A percentile compares a stretch with the other conserved stretches of the same genome.
Conservation (phyloP, 1,140 invertebrate genomes). For the Pseudobourletiella spinata region DNA sequence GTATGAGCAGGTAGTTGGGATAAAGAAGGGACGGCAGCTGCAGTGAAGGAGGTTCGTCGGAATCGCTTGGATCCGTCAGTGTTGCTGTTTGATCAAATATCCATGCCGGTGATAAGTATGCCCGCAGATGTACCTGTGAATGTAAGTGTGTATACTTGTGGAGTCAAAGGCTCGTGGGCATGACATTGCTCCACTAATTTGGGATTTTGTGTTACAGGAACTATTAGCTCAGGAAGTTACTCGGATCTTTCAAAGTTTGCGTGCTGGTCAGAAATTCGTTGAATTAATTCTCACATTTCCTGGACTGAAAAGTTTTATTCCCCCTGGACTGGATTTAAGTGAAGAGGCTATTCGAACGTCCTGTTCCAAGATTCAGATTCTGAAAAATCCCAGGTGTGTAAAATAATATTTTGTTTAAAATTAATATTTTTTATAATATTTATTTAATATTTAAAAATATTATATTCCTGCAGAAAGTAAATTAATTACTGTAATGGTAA, state of each 20-base stretch:
- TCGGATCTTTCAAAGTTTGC: constrained; percentile 27
- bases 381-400: constrained; percentile 7
- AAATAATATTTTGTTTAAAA: neutral
- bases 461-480: too few species aligned
- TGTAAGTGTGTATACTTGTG: constrained; percentile 14
- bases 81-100: constrained; percentile 32
- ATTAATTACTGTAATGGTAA: too few species aligned
- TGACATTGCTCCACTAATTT: too few species aligned
- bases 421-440: too few species aligned
- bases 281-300: constrained; percentile 24
- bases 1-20: constrained; percentile 34
- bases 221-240: constrained; percentile 25
- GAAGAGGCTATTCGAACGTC: constrained; percentile 18
- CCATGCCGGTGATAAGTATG: constrained; percentile 31
- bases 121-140: constrained; percentile 25
- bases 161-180: too few species aligned
- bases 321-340: constrained; percentile 12
- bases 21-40: constrained; percentile 27
- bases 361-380: constrained; percentile 1
- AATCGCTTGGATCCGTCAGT: constrained; percentile 32
- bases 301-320: constrained; percentile 19
- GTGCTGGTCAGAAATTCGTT: constrained; percentile 30
- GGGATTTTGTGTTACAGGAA: too few species aligned
- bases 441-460: too few species aligned
- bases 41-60: constrained; percentile 28